Evolutionary conservation across 2,113 vertebrate species (phyloP).

Genomic region (Eurystomus gularis): DNA sequence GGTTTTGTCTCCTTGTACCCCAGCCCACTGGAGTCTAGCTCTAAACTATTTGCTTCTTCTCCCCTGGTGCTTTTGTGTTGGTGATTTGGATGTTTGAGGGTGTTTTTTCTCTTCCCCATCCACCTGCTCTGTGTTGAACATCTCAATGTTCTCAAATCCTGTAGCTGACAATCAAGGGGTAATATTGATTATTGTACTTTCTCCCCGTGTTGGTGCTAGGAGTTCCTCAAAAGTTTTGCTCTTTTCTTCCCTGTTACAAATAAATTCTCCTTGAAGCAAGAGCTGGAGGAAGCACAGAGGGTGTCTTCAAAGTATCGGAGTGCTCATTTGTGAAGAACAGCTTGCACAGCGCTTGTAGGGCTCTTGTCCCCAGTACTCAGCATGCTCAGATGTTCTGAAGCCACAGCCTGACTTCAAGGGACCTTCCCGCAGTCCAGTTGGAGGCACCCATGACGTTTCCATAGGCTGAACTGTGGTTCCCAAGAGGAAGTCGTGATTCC

Average conservation of each 20-base stretch:
- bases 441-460: not conserved
- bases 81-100: not conserved
- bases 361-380: not conserved
- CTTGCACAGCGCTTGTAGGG: not conserved
- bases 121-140: fast-evolving
- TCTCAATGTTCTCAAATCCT: not conserved
- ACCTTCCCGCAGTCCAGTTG: not conserved
- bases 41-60: fast-evolving
- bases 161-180: not conserved
- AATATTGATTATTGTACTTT: not conserved
- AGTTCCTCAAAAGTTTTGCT: not conserved
- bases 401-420: not conserved
- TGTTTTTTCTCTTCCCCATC: not conserved
- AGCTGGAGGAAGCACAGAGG: not conserved
- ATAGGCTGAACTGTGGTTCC: not conserved
- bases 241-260: fast-evolving
- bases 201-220: not conserved
- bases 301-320: not conserved
- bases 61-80: fast-evolving
- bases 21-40: not conserved
- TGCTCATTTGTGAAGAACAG: not conserved
- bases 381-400: not conserved
- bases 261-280: not conserved
- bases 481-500: not conserved
- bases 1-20: not conserved